Evolutionary conservation across 2,797 vertebrate genomes (phyloP), one percentile per base, ranked within the genome.

Genomic region (Enteromius thamalakanensis): DNA sequence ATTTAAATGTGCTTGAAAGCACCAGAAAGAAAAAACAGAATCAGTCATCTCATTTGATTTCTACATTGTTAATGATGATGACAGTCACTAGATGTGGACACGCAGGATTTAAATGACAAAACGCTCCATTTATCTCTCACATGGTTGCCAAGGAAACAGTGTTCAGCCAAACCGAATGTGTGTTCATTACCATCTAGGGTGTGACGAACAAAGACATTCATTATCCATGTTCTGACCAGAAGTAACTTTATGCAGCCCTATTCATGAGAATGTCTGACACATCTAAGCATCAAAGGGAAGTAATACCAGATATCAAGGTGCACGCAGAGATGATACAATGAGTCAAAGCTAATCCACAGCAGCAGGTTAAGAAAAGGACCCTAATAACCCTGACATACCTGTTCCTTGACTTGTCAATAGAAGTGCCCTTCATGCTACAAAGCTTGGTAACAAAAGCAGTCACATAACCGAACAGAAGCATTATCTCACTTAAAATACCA

Each of bases 111-210:
- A 83, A 85, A 87, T 80, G 55, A 82, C 77, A 79, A 82, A 87
- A 85, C 60, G 65, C 58, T 71, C 81, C 76, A 76, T 84, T 86
- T 81, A 84, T 82, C 83, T 79, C 53, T 23, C 58, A 62, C 76
- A 76, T 45, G 80, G 87, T 89, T 88, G 78, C 87, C 86, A 87
- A 84, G 89, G 88, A 88, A 89, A 90, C 85, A 34, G 82, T 64
- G 58, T 77, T 85, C 40, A 70, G 78, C 42, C 76, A 81, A 90
- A 79, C 81, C 34, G 76, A 69, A 86, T 85, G 80, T 12, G 69
- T 55, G 79, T 83, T 86, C 80, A 78, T 86, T 88, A 84, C 86
- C 76, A 85, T 84, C 64, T 58, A 70, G 67, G 76, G 86, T 79
- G 69, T 82, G 55, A 81, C 69, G 64, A 79, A 90, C 85, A 85